phyloP scores from a whole-genome alignment of 1,140 invertebrate species.

The Musca vetustissima region DNA sequence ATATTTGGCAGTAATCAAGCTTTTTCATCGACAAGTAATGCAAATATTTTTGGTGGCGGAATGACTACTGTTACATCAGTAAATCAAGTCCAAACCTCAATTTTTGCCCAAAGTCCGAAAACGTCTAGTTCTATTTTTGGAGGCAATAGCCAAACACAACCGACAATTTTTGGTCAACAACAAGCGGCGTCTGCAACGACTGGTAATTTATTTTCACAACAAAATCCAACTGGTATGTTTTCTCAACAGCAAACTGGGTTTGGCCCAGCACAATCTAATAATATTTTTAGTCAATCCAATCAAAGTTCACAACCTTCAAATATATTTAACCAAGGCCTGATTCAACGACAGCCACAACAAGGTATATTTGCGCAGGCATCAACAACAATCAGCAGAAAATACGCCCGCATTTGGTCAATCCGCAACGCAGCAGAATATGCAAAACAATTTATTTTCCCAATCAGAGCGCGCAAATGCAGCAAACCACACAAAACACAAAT shows the following conservation, averaged over 20 bases:
- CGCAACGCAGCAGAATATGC: neutral
- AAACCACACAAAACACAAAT: neutral
- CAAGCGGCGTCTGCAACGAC: constrained; percentile 23
- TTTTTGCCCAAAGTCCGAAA: constrained; percentile 33
- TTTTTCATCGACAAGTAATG: constrained; percentile 31
- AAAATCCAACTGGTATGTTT: constrained; percentile 27
- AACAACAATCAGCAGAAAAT: constrained; percentile 1
- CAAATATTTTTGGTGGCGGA: constrained; percentile 29
- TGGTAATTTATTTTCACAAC: constrained; percentile 32
- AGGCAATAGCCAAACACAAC: too few species aligned
- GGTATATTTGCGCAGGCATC: neutral
- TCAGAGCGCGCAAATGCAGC: too few species aligned
- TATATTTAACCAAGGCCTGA: constrained; percentile 28
- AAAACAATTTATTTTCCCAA: neutral
- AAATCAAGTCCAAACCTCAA: constrained; percentile 6
- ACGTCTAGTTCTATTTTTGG: constrained; percentile 20
- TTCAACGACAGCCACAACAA: constrained; percentile 25
- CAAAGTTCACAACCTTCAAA: constrained; percentile 2
- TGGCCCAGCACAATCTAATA: constrained; percentile 11
- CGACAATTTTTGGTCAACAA: constrained; percentile 21
- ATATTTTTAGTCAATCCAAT: constrained; percentile 25
- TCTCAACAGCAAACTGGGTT: constrained; percentile 26
- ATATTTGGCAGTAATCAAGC: too few species aligned
- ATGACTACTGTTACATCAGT: neutral
- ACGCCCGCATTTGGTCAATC: constrained; percentile 12